A percentile compares a stretch with the other conserved stretches of the same genome.
phyloP scores from a whole-genome alignment of 2,113 vertebrate species.

The Callospermophilus lateralis region DNA sequence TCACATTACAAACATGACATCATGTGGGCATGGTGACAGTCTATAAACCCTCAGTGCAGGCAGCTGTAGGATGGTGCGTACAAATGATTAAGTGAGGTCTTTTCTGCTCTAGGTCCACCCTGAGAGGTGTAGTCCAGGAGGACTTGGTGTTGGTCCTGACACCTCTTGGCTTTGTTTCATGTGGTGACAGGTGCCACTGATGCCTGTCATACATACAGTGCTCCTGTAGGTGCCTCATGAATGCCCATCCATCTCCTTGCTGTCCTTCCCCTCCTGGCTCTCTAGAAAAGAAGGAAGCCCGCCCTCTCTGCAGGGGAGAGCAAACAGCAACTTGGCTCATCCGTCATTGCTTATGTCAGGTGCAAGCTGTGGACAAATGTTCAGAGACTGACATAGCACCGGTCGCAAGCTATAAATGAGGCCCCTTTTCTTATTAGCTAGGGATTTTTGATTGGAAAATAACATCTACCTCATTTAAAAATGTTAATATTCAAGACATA shows the following conservation, averaged over 20 bases:
- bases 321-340: constrained; percentile 69
- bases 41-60: not conserved
- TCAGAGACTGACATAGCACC: constrained; percentile 44
- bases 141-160: not conserved
- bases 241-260: constrained; percentile 63
- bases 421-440: not conserved
- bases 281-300: constrained; percentile 37
- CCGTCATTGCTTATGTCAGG: constrained; percentile 56
- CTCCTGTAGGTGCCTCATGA: constrained; percentile 43
- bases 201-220: constrained; percentile 21
- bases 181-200: constrained; percentile 53
- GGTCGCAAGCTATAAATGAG: not conserved
- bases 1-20: not conserved
- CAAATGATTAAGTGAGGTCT: not conserved
- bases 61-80: not conserved
- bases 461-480: constrained; percentile 15
- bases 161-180: constrained; percentile 29
- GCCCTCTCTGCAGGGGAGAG: constrained; percentile 52
- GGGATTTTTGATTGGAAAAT: not conserved
- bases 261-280: not conserved
- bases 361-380: constrained; percentile 55
- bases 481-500: constrained; percentile 3
- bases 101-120: not conserved
- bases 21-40: not conserved
- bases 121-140: not conserved